Base-by-base conservation (phyloP, 2,113 vertebrate genomes). In the Zootoca vivipara region DNA sequence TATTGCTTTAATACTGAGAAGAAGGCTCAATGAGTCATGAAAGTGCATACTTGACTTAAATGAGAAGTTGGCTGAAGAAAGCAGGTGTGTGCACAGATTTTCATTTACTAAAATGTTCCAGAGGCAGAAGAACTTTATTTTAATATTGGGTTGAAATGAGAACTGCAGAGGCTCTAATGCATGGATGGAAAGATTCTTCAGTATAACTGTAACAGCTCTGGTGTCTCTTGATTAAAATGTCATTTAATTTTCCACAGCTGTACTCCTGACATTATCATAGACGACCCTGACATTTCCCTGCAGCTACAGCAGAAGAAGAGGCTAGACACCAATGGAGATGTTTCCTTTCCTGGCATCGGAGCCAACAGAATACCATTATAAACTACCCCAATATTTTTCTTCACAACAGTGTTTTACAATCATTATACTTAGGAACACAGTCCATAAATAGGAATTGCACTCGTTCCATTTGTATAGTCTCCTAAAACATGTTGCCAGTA, bases 201-300 rank as follows among this genome's bases (percentile, higher is more conserved):
- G 46, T 62, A 78, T 90, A 90, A 86, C 73, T 72, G 64, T 62
- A 90, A 62, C 35, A 83, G 18, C 13, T 79, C 64, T 78, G 35
- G 40, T 33, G 35, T 42, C 28, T 86, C 73, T 78, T 90, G 62
- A 78, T 88, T 86, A 90, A 90, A 90, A 90, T 86, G 64, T 83
- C 85, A 78, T 83, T 69, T 77, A 86, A 90, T 86, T 86, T 90
- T 77, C 46, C 89, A 78, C 85, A 78, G 64, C 73, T 78, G 2
- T 83, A 83, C 46, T 78, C 35, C 73, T 86, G 79, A 83, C 84
- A 86, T 70, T 86, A 67, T 78, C 85, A 82, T 69, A 86, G 84
- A 83, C 78, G 56, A 58, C 79, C 72, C 46, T 90, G 72, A 83
- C 89, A 86, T 90, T 90, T 86, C 35, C 64, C 85, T 56, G 82